Evolutionary conservation across 2,113 vertebrate genomes (phyloP), one percentile per base, ranked within the genome.

Genomic region (Poeciliopsis retropinna): DNA sequence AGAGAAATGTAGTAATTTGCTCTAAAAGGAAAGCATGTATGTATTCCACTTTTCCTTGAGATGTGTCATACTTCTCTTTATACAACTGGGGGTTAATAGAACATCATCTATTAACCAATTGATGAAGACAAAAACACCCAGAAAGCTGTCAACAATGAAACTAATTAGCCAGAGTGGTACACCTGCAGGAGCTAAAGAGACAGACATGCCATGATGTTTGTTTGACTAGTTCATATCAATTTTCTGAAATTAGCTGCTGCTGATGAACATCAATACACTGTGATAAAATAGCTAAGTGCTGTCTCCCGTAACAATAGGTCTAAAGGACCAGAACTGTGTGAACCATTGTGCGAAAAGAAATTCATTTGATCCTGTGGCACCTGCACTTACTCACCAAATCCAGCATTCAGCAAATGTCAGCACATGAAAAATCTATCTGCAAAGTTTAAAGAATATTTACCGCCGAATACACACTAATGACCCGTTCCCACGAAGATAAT

Each of bases 401-500:
- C n/a, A 66, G 39, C 68, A 70, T 32, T 22, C 30, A 76, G 75
- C 70, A 74, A 74, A 14, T 75, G 70, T 84, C 70, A 73, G 60
- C 9, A 62, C 39, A 62, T 69, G 71, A 74, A 75, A 77, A 70
- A 81, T 79, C 57, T 14, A 47, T 73, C 64, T 57, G 70, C 69
- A 76, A 81, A 76, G 60, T 75, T 70, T 78, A 67, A 66, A 64
- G 60, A 67, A 69, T 39, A 66, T 75, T 80, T 69, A 75, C 63
- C 70, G 66, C 75, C 80, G 19, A 76, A 84, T 85, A 76, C 64
- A 76, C 41, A 82, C 64, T 88, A 81, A 86, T 82, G 66, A 84
- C 82, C 86, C 71, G 76, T 77, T 87, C 62, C 64, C 75, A 65
- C 64, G 72, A 70, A 83, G 72, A 89, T 91, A 70, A 89, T 79